Evolutionary conservation across 2,113 vertebrate species (phyloP).

Genomic region (Gnathonemus echidnorhynchus): DNA sequence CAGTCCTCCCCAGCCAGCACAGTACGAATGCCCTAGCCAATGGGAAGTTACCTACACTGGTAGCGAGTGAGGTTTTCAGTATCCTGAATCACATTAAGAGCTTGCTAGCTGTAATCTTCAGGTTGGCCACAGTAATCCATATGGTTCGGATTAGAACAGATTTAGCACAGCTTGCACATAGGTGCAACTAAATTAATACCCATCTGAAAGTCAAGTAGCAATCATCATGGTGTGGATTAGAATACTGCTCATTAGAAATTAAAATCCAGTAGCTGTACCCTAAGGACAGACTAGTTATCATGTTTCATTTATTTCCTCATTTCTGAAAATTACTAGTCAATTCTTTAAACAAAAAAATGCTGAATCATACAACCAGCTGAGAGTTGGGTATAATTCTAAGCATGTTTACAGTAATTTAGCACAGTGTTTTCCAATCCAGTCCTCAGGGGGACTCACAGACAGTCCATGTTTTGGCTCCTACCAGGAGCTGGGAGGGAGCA

Average conservation of each 20-base stretch:
- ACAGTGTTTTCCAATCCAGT: neutral
- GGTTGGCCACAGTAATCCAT: neutral
- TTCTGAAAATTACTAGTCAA: neutral
- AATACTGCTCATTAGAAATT: neutral
- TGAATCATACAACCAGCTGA: neutral
- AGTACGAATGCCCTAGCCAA: neutral
- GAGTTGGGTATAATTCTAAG: neutral
- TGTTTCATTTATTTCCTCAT: neutral
- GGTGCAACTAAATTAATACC: constrained; percentile 1
- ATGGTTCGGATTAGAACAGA: neutral
- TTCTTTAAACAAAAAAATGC: neutral
- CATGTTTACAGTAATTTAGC: neutral
- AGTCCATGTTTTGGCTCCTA: neutral
- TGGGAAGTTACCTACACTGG: neutral
- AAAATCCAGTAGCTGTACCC: neutral
- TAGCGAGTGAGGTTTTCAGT: neutral
- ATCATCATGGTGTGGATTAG: neutral
- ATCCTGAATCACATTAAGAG: neutral
- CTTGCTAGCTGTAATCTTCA: neutral
- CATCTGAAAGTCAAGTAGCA: neutral
- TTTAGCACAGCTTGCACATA: neutral
- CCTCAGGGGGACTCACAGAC: neutral
- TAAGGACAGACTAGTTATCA: neutral
- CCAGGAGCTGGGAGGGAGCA: neutral
- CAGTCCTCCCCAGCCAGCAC: neutral